Evolutionary conservation across 2,888 invertebrate genomes (phyloP), one percentile per base, ranked within the genome.

Genomic region (Eupelmus urozonus): DNA sequence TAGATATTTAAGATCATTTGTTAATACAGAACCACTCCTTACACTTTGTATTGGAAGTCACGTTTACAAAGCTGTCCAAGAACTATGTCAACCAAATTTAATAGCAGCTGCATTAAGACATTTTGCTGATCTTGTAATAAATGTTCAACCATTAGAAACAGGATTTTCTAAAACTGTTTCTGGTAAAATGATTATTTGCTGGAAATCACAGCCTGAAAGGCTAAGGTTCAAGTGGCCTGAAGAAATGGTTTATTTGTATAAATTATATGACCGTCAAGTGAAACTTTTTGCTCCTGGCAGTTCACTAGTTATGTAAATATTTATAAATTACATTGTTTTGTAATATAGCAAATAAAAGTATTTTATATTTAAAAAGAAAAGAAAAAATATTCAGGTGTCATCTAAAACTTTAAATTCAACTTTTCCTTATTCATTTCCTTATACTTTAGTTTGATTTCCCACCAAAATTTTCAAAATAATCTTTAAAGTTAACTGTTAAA

Each of bases 151-250:
- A 51, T 88, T 96, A n/a, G 92, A 92, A 83, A 94, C 95, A 25
- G 96, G 96, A 1, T 91, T 92, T 83, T 95, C 95, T 85, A 91
- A 91, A 16, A 95, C 95, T 89, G 93, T 95, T 0, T 94, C 95
- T 29, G 96, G 96, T 11, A 91, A 92, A 83, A 86, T 94, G 80
- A 93, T 91, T 77, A 90, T 96, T 57, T 90, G 91, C 80, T 90
- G 89, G 89, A 85, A 83, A 29, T 80, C 82, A 45, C 84, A 85
- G 71, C 69, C 82, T 2, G 80, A 86, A 23, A 85, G 87, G 70
- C 82, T 69, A 16, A 83, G 85, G 45, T 85, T 85, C 76, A 87
- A 87, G 60, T 86, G 84, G 84, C 78, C 86, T 4, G 87, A 88
- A 53, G 84, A 84, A 79, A 83, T 85, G 45, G 83, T 82, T 80